Base-by-base conservation (phyloP, 1,140 invertebrate species). In the Diachasmimorpha longicaudata region DNA sequence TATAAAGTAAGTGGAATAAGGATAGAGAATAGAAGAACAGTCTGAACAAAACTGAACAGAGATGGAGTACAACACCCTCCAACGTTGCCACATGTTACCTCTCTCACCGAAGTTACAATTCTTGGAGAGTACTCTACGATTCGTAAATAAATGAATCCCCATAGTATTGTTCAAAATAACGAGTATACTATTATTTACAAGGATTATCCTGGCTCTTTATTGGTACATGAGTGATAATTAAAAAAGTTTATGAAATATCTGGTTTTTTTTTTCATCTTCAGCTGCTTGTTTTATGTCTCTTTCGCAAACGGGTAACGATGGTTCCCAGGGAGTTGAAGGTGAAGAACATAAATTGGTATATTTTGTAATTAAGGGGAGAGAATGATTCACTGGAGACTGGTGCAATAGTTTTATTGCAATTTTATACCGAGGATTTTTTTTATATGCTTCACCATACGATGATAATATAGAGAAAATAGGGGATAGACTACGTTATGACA, bases 31-130 rank as follows among this genome's bases (percentile, higher is more conserved):
- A 42, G 73, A 75, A 79, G 75, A 78, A 25, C 75, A 67, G 72
- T 42, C 39, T 42, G 9, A 42, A 42, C 39, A 1, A 42, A 31
- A 73, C 52, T 75, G 75, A 44, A 75, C 36, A 25, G 48, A 19
- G 52, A 13, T 58, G n/a, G 72, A 42, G 67, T 37, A 72, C 68
- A 69, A 52, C n/a, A 23, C 31, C 66, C 77, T 82, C 73, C 84
- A 78, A 75, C 82, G 84, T 85, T 85, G 84, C 84, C 84, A 84
- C 82, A 84, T 83, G 77, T 63, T 48, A 31, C 76, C 70, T 72
- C 80, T 72, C 80, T 83, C 80, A 84, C 82, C 81, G 79, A 83
- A 85, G 74, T 84, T 84, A 83, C 69, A 78, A 77, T 79, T 73
- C 77, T 70, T 79, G 72, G 23, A n/a, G 11, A 63, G 58, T 23